These are phyloP conservation scores for Ramphastos sulfuratus DNA, from an alignment of 2,113 vertebrate genomes.

Conservation along the genomic window DNA sequence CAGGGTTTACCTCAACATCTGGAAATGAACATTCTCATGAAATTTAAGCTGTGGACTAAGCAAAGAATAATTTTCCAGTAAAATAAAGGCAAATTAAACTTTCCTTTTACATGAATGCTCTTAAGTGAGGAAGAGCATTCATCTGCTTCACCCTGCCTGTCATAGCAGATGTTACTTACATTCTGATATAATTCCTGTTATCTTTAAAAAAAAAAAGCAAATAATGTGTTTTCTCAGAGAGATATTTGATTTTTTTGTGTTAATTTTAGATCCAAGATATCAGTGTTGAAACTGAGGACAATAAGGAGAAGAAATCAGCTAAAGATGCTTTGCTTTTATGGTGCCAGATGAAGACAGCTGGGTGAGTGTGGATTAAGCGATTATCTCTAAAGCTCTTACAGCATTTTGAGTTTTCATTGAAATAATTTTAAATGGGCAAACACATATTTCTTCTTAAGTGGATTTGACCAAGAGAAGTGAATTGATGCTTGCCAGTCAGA, in stretches of 20 bases:
- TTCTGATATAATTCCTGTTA: neutral
- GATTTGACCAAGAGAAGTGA: neutral
- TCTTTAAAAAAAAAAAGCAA: neutral
- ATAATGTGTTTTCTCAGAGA: neutral
- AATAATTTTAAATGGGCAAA: constrained; percentile 30
- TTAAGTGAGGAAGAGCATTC: neutral
- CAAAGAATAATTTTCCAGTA: neutral
- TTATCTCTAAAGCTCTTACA: constrained; percentile 2
- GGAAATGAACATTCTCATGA: neutral
- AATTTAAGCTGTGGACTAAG: neutral
- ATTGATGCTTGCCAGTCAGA: neutral
- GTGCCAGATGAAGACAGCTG: constrained; percentile 99
- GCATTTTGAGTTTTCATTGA: neutral
- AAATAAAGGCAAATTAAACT: neutral
- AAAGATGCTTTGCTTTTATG: constrained; percentile 95
- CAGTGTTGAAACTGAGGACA: constrained; percentile 96
- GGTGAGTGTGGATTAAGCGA: constrained; percentile 78
- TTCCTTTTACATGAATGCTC: neutral
- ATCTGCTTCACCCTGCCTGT: neutral
- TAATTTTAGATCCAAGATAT: constrained; percentile 93
- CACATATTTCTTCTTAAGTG: neutral
- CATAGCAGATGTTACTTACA: neutral
- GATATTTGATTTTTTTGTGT: neutral
- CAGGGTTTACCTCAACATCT: neutral
- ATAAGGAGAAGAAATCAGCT: constrained; percentile 96